phyloP scores from a whole-genome alignment of 2,888 invertebrate species.

The Chesias legatella region DNA sequence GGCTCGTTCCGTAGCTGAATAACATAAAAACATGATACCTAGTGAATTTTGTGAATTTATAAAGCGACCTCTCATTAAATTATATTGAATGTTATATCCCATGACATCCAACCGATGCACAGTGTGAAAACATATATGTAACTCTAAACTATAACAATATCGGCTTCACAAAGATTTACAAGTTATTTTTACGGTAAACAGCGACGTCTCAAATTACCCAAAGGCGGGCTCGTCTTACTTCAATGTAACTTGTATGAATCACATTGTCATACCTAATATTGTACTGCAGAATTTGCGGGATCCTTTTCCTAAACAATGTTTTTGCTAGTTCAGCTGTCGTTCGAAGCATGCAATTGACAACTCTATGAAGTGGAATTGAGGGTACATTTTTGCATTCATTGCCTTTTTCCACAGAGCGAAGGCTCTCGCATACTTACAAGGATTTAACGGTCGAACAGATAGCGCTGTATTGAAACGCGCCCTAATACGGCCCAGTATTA shows the following conservation, averaged over 20 bases:
- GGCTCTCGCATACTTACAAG: conserved; percentile 15
- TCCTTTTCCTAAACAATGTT: conserved; percentile 1
- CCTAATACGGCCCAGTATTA: conserved; percentile 30
- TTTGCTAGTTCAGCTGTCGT: neutral
- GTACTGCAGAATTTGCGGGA: neutral
- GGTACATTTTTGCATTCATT: neutral
- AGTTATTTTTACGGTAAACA: conserved; percentile 19
- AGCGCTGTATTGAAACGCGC: conserved; percentile 30
- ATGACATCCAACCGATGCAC: conserved; percentile 5
- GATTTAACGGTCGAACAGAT: conserved; percentile 34
- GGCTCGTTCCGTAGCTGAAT: too few relatives aligned
- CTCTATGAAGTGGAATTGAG: neutral
- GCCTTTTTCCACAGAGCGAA: conserved; percentile 3
- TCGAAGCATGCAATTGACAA: neutral
- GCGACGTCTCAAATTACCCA: conserved; percentile 22
- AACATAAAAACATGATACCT: too few relatives aligned
- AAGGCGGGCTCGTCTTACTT: conserved; percentile 13
- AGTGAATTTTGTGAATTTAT: too few relatives aligned
- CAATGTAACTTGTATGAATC: conserved; percentile 10
- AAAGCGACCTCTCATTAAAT: too few relatives aligned
- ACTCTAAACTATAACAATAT: conserved; percentile 16
- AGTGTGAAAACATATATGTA: conserved; percentile 9
- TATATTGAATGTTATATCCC: too few relatives aligned
- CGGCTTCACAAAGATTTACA: conserved; percentile 16
- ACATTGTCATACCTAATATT: conserved; percentile 1